Evolutionary conservation across 2,797 vertebrate species (phyloP).

Genomic region (Protosalanx chinensis): DNA sequence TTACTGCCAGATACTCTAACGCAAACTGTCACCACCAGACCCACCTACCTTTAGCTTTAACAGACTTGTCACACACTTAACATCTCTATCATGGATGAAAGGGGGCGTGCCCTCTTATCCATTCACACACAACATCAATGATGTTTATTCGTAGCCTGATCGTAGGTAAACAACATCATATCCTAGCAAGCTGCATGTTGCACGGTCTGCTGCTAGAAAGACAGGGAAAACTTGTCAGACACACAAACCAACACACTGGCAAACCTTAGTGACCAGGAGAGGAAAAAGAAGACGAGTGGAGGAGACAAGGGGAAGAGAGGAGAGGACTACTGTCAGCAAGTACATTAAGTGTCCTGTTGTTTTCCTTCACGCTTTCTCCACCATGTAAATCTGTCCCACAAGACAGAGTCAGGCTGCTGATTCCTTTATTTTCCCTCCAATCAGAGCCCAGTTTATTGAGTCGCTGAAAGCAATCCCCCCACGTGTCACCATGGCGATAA

Average conservation of each 20-base stretch:
- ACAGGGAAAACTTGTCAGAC: neutral
- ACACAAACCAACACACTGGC: neutral
- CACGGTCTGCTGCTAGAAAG: constrained; percentile 32
- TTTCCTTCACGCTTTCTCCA: no score
- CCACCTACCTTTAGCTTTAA: neutral
- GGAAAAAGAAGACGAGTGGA: no score
- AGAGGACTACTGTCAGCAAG: no score
- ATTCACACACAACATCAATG: constrained; percentile 70
- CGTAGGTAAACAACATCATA: constrained; percentile 72
- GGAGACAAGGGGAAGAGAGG: no score
- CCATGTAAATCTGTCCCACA: no score
- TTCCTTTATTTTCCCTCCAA: constrained; percentile 10
- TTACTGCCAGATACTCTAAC: neutral
- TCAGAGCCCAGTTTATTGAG: constrained; percentile 51
- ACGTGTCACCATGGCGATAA: constrained; percentile 69
- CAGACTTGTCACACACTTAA: neutral
- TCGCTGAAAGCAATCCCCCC: constrained; percentile 65
- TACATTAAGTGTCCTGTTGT: no score
- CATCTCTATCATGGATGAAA: constrained; percentile 10
- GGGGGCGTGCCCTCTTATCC: constrained; percentile 22
- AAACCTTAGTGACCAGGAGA: neutral
- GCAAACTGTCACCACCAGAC: neutral
- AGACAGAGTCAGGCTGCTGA: no score
- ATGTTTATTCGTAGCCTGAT: constrained; percentile 60
- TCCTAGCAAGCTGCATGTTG: constrained; percentile 38